These are phyloP conservation scores for Spondyliosoma cantharus DNA, from an alignment of 2,797 vertebrate genomes.

Conservation along the genomic window DNA sequence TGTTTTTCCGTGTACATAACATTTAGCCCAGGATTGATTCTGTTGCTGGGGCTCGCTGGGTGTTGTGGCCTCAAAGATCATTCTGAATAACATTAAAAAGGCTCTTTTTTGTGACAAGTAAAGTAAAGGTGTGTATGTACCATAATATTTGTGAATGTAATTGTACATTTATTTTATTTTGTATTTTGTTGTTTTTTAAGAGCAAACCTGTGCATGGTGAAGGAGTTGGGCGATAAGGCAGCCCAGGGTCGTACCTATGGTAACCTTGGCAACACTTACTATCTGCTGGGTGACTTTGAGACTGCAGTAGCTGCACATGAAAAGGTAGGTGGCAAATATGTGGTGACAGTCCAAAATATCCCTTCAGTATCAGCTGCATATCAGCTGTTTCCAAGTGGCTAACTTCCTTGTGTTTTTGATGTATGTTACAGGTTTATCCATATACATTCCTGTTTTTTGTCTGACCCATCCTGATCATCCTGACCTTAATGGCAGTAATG, in stretches of 20 bases:
- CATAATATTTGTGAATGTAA: not conserved
- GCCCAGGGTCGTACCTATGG: slow-evolving; percentile 96
- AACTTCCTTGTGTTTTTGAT: not conserved
- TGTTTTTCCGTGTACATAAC: too few relatives aligned
- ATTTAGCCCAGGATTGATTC: too few relatives aligned
- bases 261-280: slow-evolving; percentile 96
- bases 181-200: slow-evolving; percentile 70
- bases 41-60: not conserved
- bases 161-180: not conserved
- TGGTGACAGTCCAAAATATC: not conserved
- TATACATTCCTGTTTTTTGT: not conserved
- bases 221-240: slow-evolving; percentile 90
- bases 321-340: slow-evolving; percentile 83
- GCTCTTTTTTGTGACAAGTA: not conserved
- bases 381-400: not conserved
- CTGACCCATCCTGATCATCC: slow-evolving; percentile 1
- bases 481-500: slow-evolving; percentile 16
- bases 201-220: slow-evolving; percentile 91
- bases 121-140: too few relatives aligned
- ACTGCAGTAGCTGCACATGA: slow-evolving; percentile 92
- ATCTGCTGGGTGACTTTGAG: slow-evolving; percentile 94
- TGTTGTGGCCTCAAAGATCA: too few relatives aligned
- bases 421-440: not conserved
- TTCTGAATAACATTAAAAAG: not conserved
- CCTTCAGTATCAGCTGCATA: not conserved